These are phyloP conservation scores for Ellobius talpinus DNA, from an alignment of 2,113 vertebrate species.

Conservation along the genomic window DNA sequence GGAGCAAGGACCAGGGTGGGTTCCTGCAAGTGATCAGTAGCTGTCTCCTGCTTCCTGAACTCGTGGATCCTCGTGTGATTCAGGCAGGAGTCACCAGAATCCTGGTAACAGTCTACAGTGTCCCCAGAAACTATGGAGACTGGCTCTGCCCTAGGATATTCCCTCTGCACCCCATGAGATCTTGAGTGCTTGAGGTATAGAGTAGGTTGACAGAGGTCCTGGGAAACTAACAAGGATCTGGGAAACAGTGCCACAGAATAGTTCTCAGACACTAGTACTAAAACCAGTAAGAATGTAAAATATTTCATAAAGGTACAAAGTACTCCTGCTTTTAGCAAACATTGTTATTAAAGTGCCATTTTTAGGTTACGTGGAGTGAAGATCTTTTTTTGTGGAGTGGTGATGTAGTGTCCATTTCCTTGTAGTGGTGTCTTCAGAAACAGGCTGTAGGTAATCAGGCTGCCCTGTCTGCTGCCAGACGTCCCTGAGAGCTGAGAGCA, in stretches of 20 bases:
- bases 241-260: background rate
- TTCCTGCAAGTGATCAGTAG: background rate
- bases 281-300: conserved; percentile 44
- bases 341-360: conserved; percentile 77
- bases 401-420: conserved; percentile 55
- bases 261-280: background rate
- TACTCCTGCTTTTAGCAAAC: conserved; percentile 72
- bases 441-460: conserved; percentile 78
- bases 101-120: background rate
- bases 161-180: background rate
- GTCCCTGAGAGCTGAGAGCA: conserved; percentile 81
- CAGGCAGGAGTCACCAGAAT: background rate
- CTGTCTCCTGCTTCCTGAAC: background rate
- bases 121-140: background rate
- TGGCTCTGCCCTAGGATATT: background rate
- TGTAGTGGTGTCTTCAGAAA: conserved; percentile 72
- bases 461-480: conserved; percentile 36
- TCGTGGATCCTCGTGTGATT: background rate
- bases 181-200: background rate
- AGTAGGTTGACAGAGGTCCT: background rate
- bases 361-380: conserved; percentile 75
- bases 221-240: background rate
- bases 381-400: conserved; percentile 77
- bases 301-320: background rate
- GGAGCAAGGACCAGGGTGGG: too few species aligned